phyloP scores from a whole-genome alignment of 2,888 invertebrate species.

The Ethmia dodecea region DNA sequence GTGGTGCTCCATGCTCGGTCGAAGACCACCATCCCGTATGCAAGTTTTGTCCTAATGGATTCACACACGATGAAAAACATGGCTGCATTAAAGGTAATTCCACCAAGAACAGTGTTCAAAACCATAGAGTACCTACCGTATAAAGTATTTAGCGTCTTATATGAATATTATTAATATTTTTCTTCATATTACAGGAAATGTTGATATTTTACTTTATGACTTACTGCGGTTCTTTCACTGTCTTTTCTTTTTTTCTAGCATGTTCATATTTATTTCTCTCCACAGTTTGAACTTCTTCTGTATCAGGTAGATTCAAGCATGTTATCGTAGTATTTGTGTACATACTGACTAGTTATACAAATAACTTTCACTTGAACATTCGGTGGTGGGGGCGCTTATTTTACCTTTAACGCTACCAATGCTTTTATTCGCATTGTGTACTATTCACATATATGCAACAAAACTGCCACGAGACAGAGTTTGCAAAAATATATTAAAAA shows the following conservation, averaged over 20 bases:
- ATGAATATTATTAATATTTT: conserved; percentile 69
- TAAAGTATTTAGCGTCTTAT: conserved; percentile 61
- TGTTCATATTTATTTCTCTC: conserved; percentile 64
- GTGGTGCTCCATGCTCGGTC: conserved; percentile 94
- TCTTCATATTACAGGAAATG: conserved; percentile 76
- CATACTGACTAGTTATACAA: conserved; percentile 38
- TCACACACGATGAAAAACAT: conserved; percentile 92
- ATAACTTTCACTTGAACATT: conserved; percentile 41
- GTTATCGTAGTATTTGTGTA: conserved; percentile 53
- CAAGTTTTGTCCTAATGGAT: conserved; percentile 97
- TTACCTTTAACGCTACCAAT: conserved; percentile 50
- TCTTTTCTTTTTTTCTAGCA: conserved; percentile 66
- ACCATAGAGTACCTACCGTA: conserved; percentile 38
- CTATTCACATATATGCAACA: conserved; percentile 57
- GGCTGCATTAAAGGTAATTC: conserved; percentile 97
- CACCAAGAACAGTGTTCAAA: conserved; percentile 37
- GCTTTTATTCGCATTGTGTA: no score
- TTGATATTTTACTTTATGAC: conserved; percentile 70
- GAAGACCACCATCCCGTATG: conserved; percentile 96
- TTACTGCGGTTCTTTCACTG: conserved; percentile 66
- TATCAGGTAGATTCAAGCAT: conserved; percentile 70
- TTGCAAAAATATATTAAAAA: conserved; percentile 56
- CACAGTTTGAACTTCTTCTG: conserved; percentile 65
- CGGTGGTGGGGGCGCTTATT: conserved; percentile 50
- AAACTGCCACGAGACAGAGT: conserved; percentile 74